phyloP scores from a whole-genome alignment of 1,140 invertebrate species.

The Papilio aristodemus region DNA sequence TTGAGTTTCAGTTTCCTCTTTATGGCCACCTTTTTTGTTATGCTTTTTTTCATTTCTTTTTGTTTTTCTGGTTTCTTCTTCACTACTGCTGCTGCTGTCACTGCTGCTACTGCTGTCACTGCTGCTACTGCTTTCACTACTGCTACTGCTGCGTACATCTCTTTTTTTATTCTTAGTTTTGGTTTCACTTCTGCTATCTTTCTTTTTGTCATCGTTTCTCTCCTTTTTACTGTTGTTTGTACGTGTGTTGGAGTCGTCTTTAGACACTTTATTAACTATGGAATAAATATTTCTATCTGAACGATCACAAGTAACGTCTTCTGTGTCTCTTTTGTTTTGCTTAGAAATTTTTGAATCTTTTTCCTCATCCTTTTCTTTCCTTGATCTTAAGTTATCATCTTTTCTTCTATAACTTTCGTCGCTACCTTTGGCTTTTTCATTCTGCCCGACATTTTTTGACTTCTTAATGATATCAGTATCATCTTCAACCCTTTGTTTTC shows the following conservation, averaged over 20 bases:
- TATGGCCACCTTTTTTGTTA: not conserved
- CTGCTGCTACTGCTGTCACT: not conserved
- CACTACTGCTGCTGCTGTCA: not conserved
- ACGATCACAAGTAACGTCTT: not conserved
- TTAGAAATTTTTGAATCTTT: not conserved
- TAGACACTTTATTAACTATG: not conserved
- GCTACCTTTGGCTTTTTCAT: not conserved
- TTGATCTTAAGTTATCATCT: not conserved
- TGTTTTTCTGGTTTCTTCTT: slow-evolving; percentile 3
- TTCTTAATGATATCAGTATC: not conserved
- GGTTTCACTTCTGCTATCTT: slow-evolving; percentile 22
- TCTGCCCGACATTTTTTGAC: not conserved
- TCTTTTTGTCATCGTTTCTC: slow-evolving; percentile 29
- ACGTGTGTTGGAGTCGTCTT: slow-evolving; percentile 20
- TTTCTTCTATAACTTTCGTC: slow-evolving; percentile 8
- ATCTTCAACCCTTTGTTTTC: not conserved
- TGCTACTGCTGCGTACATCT: slow-evolving; percentile 21
- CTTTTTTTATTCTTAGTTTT: slow-evolving; percentile 18
- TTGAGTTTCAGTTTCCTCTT: slow-evolving; percentile 15
- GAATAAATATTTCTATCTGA: slow-evolving; percentile 2
- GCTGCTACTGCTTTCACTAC: not conserved
- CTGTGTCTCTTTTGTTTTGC: not conserved
- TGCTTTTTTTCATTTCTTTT: slow-evolving; percentile 2
- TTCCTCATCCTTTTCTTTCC: not conserved
- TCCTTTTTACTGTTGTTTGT: slow-evolving; percentile 27